Percentiles rank a stretch among this genome's conserved stretches.
Conservation (phyloP, 2,888 invertebrate species). For the Tachystola acroxantha region DNA sequence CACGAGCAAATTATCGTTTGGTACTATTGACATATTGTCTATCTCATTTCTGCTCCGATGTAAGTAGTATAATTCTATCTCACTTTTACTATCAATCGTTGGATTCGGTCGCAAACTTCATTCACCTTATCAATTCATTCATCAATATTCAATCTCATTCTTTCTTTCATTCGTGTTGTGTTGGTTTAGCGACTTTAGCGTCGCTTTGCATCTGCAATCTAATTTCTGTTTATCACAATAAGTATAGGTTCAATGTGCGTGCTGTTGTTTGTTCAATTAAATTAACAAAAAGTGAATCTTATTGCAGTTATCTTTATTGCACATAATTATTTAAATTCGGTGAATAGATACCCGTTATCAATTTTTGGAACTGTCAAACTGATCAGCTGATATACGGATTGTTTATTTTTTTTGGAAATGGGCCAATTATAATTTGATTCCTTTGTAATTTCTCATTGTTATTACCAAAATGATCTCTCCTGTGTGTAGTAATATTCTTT, state of each 20-base stretch:
- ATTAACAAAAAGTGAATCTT: slow-evolving; percentile 2
- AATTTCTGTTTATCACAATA: slow-evolving; percentile 1
- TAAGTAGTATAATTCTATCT: too few species aligned
- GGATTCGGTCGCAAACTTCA: too few species aligned
- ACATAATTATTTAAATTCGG: neutral
- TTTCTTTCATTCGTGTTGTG: too few species aligned
- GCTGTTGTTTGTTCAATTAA: too few species aligned
- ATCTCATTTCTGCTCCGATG: too few species aligned
- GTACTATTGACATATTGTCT: too few species aligned
- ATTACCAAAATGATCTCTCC: slow-evolving; percentile 1
- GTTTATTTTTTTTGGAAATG: slow-evolving; percentile 4
- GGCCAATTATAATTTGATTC: neutral
- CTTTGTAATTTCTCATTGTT: neutral
- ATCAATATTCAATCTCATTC: too few species aligned
- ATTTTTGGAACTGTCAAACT: slow-evolving; percentile 21
- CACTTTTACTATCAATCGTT: too few species aligned
- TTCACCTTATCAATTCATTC: too few species aligned
- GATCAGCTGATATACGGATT: slow-evolving; percentile 31
- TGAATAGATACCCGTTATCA: neutral
- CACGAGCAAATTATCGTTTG: too few species aligned
- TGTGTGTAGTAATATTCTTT: slow-evolving; percentile 2
- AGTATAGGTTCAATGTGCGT: neutral
- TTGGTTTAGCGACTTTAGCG: too few species aligned
- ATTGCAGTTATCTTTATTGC: slow-evolving; percentile 3
- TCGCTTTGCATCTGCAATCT: too few species aligned